Evolutionary conservation across 2,113 vertebrate genomes (phyloP), one percentile per base, ranked within the genome.

Genomic region (Coracopsis vasa): DNA sequence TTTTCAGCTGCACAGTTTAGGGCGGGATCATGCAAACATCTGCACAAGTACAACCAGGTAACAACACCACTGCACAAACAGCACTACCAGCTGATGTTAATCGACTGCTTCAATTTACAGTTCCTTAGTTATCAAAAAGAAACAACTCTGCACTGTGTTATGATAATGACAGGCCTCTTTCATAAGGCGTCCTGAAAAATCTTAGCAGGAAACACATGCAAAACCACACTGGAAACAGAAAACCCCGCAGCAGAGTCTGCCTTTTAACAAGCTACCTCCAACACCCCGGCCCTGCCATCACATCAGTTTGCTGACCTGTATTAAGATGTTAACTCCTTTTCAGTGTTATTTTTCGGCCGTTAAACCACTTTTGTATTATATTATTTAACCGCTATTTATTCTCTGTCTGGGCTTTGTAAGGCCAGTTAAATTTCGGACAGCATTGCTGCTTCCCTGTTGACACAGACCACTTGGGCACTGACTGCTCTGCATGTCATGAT

Each of bases 391-490:
- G 4, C 9, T 58, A 2, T 15, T 58, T 16, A 58, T 35, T 58
- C 20, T 47, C 21, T 12, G 6, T 7, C 41, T 4, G 20, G 4
- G 12, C 18, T 56, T 41, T 37, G 5, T 5, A 14, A 20, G 7
- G 3, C 5, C 28, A 6, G 69, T 4, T 58, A 14, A 6, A 9
- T 3, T 0, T 2, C 1, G n/a, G 53, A 5, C 20, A 28, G 2
- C 4, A 0, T 0, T 4, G 13, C 37, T 0, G 7, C 0, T 56
- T 2, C 35, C 33, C 10, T 8, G 2, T 5, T 4, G 18, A 11
- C 79, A 2, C 11, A 62, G 29, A 11, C 6, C 48, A 2, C 42
- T 2, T 2, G 25, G 41, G n/a, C 7, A 0, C 53, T 0, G 24
- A 13, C 42, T 6, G 33, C 48, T 39, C 53, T 23, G 17, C 24